Percentiles rank a stretch among this genome's conserved stretches.
phyloP scores from a whole-genome alignment of 2,888 invertebrate genomes.

The Unio pictorum region DNA sequence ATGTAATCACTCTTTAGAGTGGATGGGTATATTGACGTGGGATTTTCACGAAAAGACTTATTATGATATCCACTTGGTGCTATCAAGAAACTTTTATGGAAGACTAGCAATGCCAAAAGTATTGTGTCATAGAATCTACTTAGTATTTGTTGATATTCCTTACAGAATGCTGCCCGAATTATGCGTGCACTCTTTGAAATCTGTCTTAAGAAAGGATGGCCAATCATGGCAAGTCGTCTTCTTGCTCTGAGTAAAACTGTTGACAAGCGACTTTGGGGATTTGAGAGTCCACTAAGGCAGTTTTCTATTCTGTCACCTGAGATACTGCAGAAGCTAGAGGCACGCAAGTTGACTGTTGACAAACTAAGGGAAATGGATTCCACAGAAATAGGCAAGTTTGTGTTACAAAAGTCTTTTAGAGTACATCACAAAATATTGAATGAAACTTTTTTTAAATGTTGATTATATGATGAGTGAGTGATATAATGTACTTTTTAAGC shows the following conservation, averaged over 20 bases:
- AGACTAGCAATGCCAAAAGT: neutral
- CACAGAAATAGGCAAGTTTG: constrained; percentile 83
- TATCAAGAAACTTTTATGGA: too few relatives aligned
- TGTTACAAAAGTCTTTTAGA: neutral
- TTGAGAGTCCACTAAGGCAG: constrained; percentile 88
- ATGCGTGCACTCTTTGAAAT: constrained; percentile 95
- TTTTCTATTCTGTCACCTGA: constrained; percentile 78
- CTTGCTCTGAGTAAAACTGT: constrained; percentile 92
- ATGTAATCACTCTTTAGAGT: too few relatives aligned
- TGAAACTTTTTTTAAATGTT: too few relatives aligned
- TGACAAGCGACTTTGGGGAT: constrained; percentile 92
- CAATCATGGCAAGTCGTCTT: constrained; percentile 88
- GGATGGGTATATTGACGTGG: too few relatives aligned
- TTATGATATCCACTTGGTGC: too few relatives aligned
- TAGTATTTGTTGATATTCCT: neutral
- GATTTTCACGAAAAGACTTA: too few relatives aligned
- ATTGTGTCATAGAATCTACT: neutral
- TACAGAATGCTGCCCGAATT: constrained; percentile 91
- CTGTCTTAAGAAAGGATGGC: constrained; percentile 89
- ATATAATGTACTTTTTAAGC: too few relatives aligned
- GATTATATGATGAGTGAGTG: too few relatives aligned
- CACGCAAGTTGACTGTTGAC: constrained; percentile 81
- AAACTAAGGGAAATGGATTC: constrained; percentile 88
- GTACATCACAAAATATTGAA: too few relatives aligned
- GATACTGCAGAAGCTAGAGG: constrained; percentile 86